Conservation (phyloP, 2,797 vertebrate species). For the Lepus townsendii region DNA sequence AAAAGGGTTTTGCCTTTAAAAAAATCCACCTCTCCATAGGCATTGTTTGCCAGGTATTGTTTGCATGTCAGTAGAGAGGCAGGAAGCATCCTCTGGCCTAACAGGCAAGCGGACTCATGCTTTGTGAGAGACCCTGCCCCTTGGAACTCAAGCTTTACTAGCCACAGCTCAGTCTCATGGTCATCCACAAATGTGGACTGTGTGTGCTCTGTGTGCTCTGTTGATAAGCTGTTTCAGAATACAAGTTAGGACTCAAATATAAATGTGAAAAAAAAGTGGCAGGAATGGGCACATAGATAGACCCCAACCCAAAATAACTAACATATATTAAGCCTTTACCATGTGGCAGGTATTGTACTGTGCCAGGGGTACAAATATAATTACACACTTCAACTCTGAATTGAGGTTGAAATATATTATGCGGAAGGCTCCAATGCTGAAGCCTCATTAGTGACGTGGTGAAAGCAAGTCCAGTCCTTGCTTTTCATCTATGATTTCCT, state of each 20-base stretch:
- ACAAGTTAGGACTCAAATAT: neutral
- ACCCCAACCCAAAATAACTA: neutral
- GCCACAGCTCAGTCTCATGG: conserved; percentile 42
- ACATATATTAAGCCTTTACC: neutral
- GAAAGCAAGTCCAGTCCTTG: neutral
- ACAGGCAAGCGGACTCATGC: conserved; percentile 55
- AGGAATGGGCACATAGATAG: neutral
- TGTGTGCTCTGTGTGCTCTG: neutral
- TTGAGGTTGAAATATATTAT: neutral
- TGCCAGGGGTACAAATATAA: neutral
- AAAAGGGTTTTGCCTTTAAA: conserved; percentile 82
- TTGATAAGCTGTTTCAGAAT: neutral
- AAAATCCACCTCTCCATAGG: conserved; percentile 69
- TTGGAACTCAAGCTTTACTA: conserved; percentile 27
- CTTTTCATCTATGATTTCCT: neutral
- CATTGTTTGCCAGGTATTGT: neutral
- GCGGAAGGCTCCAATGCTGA: neutral
- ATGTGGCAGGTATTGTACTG: neutral
- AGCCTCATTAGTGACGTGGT: neutral
- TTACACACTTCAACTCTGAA: conserved; percentile 32
- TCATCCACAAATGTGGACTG: neutral
- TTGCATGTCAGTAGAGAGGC: neutral
- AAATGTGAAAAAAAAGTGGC: neutral
- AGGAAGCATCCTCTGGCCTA: neutral
- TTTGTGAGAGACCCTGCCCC: conserved; percentile 56